Evolutionary conservation across 2,113 vertebrate species (phyloP).

Genomic region (Syngnathus floridae): DNA sequence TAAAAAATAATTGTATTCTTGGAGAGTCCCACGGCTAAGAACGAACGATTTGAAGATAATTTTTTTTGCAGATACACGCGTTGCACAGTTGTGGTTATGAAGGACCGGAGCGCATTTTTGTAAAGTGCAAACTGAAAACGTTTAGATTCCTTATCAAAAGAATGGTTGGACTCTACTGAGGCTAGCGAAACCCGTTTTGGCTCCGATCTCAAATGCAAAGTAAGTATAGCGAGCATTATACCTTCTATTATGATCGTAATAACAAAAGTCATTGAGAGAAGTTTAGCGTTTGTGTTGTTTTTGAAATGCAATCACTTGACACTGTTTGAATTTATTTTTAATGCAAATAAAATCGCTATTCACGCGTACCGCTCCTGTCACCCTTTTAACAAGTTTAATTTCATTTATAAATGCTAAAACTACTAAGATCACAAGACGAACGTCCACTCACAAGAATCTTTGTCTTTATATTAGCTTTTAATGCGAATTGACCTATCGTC

Average conservation of each 20-base stretch:
- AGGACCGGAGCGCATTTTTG: neutral
- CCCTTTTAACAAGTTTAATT: neutral
- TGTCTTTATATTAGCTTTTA: neutral
- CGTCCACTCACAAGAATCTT: neutral
- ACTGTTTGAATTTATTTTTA: neutral
- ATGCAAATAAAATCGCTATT: neutral
- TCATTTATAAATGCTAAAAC: neutral
- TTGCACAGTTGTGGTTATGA: constrained; percentile 21
- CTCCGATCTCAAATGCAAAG: constrained; percentile 33
- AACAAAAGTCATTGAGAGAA: constrained; percentile 1
- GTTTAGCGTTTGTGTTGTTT: neutral
- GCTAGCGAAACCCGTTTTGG: constrained; percentile 12
- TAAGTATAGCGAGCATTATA: constrained; percentile 40
- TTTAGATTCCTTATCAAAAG: constrained; percentile 10
- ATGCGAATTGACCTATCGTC: neutral
- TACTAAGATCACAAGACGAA: neutral
- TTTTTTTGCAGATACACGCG: neutral
- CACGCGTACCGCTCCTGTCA: neutral
- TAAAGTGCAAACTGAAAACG: constrained; percentile 5
- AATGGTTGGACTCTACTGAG: constrained; percentile 15
- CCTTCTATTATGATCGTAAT: neutral
- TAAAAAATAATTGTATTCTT: neutral
- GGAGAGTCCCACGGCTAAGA: constrained; percentile 38
- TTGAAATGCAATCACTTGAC: neutral
- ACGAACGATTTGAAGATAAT: constrained; percentile 47